phyloP scores from a whole-genome alignment of 2,797 vertebrate species.

The Kryptopterus vitreolus region DNA sequence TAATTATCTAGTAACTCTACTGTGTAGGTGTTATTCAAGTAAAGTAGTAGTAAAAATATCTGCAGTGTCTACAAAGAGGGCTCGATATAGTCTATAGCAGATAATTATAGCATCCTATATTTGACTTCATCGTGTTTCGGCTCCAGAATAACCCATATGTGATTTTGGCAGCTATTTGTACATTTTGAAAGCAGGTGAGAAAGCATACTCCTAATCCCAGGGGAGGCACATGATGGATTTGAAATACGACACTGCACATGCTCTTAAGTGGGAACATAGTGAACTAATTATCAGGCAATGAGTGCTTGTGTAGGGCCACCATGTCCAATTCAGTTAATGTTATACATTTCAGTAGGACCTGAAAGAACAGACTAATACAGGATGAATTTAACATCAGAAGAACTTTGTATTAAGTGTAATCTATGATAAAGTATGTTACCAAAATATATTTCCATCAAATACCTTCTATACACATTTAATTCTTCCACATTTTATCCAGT shows the following conservation, averaged over 20 bases:
- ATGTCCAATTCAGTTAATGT: conserved; percentile 44
- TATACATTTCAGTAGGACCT: conserved; percentile 43
- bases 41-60: neutral
- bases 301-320: conserved; percentile 29
- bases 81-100: neutral
- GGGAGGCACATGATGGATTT: conserved; percentile 5
- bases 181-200: conserved; percentile 5
- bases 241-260: conserved; percentile 57
- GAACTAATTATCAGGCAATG: conserved; percentile 63
- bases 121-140: neutral
- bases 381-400: neutral
- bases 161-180: neutral
- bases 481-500: neutral
- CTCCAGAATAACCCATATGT: neutral
- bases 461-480: no score
- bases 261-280: conserved; percentile 58
- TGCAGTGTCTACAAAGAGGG: neutral
- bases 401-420: neutral
- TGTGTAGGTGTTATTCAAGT: neutral
- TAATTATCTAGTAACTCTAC: neutral
- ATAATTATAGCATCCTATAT: neutral
- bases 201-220: neutral
- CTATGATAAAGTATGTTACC: neutral
- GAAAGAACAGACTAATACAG: conserved; percentile 1
- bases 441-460: no score